Percentiles rank a stretch among this genome's conserved stretches.
These are phyloP conservation scores for Lysandra coridon DNA, from an alignment of 2,888 invertebrate species.

Conservation along the genomic window DNA sequence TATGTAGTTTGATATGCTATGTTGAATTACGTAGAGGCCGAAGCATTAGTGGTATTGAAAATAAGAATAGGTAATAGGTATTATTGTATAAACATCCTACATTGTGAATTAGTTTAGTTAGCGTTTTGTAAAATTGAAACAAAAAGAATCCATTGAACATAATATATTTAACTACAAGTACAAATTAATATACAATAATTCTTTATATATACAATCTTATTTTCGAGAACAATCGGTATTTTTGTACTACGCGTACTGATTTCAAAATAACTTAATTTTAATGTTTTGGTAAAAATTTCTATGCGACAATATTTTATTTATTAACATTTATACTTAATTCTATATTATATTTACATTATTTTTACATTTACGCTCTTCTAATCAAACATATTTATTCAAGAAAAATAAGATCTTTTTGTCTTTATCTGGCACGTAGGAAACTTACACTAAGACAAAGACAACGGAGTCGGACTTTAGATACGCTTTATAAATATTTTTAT, in stretches of 20 bases:
- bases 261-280: constrained; percentile 35
- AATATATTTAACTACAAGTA: constrained; percentile 66
- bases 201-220: constrained; percentile 56
- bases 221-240: constrained; percentile 42
- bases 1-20: no score
- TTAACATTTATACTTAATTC: constrained; percentile 5
- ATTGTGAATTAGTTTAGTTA: not conserved
- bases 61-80: no score
- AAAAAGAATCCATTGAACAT: constrained; percentile 32
- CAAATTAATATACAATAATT: constrained; percentile 62
- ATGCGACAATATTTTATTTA: constrained; percentile 5
- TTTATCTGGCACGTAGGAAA: not conserved
- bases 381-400: not conserved
- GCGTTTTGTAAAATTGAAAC: constrained; percentile 32
- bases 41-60: no score
- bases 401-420: not conserved
- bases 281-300: constrained; percentile 45
- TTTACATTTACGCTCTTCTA: constrained; percentile 5
- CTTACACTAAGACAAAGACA: not conserved
- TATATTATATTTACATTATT: constrained; percentile 35
- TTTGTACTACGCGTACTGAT: constrained; percentile 40
- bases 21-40: no score
- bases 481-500: not conserved
- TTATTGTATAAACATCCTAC: no score
- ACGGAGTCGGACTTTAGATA: not conserved